Percentiles rank a stretch among this genome's conserved stretches.
These are phyloP conservation scores for Brachylomia viminalis DNA, from an alignment of 2,888 invertebrate genomes.

Conservation along the genomic window DNA sequence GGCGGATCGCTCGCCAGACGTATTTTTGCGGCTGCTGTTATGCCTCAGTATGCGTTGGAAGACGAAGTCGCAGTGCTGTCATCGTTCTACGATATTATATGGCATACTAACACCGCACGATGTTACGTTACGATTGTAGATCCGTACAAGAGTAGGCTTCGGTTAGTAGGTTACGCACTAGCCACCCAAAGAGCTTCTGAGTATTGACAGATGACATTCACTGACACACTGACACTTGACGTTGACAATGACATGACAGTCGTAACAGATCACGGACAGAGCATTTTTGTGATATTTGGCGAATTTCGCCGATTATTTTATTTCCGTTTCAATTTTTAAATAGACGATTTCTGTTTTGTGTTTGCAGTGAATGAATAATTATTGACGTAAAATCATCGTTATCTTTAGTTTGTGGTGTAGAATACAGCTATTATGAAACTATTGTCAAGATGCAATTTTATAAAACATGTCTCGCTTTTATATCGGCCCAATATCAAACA, in stretches of 20 bases:
- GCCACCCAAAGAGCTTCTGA: no score
- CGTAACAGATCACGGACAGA: neutral
- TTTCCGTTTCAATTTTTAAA: slow-evolving; percentile 16
- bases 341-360: slow-evolving; percentile 21
- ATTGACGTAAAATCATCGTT: slow-evolving; percentile 3
- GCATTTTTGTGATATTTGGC: slow-evolving; percentile 35
- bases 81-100: no score
- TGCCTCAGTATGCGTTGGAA: no score
- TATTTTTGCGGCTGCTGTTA: no score
- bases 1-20: no score
- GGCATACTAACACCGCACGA: no score
- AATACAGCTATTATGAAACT: slow-evolving; percentile 75
- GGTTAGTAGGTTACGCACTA: neutral
- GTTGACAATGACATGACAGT: neutral
- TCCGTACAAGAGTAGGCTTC: neutral
- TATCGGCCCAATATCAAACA: slow-evolving; percentile 62
- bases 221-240: neutral
- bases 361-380: slow-evolving; percentile 29
- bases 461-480: slow-evolving; percentile 74
- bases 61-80: no score
- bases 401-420: neutral
- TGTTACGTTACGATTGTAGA: no score
- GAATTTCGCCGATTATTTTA: slow-evolving; percentile 29
- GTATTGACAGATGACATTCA: neutral
- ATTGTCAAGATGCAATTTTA: slow-evolving; percentile 71